A percentile compares a stretch with the other conserved stretches of the same genome.
These are phyloP conservation scores for Daboia siamensis DNA, from an alignment of 2,113 vertebrate species.

Conservation along the genomic window DNA sequence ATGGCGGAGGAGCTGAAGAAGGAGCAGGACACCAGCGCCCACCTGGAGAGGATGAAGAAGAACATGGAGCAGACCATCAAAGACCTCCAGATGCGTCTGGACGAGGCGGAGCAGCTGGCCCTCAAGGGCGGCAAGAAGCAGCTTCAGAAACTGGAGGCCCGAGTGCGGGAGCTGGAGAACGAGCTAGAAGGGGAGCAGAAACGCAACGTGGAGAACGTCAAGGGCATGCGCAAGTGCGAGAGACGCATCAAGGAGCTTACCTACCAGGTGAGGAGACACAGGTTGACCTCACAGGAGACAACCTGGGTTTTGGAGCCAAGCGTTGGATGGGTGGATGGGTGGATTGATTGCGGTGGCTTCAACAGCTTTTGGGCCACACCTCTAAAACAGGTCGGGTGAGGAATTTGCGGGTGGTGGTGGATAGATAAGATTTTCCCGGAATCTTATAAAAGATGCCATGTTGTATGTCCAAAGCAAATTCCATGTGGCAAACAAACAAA, in stretches of 20 bases:
- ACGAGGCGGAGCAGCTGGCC: constrained; percentile 82
- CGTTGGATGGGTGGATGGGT: neutral
- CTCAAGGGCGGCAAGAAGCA: constrained; percentile 85
- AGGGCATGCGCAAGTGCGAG: constrained; percentile 89
- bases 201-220: constrained; percentile 78
- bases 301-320: neutral
- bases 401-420: neutral
- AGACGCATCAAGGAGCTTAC: constrained; percentile 85
- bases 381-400: neutral
- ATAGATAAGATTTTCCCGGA: neutral
- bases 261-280: constrained; percentile 60
- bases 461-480: neutral
- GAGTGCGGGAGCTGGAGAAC: constrained; percentile 84
- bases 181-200: constrained; percentile 88
- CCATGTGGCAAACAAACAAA: neutral
- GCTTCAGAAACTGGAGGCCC: constrained; percentile 83
- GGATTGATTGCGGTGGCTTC: neutral
- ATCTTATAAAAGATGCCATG: neutral
- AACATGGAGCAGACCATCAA: constrained; percentile 89
- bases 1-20: constrained; percentile 65
- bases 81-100: constrained; percentile 80
- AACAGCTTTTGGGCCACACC: neutral
- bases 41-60: constrained; percentile 95
- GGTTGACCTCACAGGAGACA: neutral
- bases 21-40: constrained; percentile 65